Evolutionary conservation across 2,113 vertebrate genomes (phyloP), one percentile per base, ranked within the genome.

Genomic region (Oreochromis tanganicae): DNA sequence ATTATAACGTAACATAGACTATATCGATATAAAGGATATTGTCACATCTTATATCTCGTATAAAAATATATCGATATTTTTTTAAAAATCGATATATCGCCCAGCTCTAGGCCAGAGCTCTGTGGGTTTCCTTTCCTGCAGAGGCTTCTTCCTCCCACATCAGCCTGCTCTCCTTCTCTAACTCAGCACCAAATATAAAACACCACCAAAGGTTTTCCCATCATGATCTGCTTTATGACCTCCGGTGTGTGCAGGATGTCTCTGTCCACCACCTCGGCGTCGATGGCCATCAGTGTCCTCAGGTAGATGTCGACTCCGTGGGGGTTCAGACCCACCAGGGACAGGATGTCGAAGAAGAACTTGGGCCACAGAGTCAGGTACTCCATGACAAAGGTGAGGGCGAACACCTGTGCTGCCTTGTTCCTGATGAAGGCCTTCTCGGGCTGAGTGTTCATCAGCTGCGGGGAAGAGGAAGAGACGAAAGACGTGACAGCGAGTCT

Each of bases 371-470:
- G 97, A 12, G 98, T 98, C 84, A 98, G 96, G 94, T 99, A 99
- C 32, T 99, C 99, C 87, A 97, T 97, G 92, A 99, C 94, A 91
- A 99, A 99, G 81, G 98, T 97, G 92, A 99, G 95, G n/a, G 99
- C 97, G 17, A 99, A 98, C 80, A 99, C 98, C 93, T 99, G 99
- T 3, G 99, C 98, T 2, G 98, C 99, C 96, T 99, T 99, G 96
- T 99, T 99, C 93, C 98, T 97, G 95, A 99, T 98, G 93, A 99
- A 99, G 4, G 98, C 97, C 96, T 99, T 99, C 96, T 99, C 99
- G 0, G 97, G 96, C 8, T 98, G 97, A 14, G 96, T 80, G 89
- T 94, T 97, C 96, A 98, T 96, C 96, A 99, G 96, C 99, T 99
- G 94, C 10, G 19, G 27, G 3, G 14, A 4, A 41, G 2, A 38